phyloP scores from a whole-genome alignment of 2,888 invertebrate species.

The Pemphredon lugubris region DNA sequence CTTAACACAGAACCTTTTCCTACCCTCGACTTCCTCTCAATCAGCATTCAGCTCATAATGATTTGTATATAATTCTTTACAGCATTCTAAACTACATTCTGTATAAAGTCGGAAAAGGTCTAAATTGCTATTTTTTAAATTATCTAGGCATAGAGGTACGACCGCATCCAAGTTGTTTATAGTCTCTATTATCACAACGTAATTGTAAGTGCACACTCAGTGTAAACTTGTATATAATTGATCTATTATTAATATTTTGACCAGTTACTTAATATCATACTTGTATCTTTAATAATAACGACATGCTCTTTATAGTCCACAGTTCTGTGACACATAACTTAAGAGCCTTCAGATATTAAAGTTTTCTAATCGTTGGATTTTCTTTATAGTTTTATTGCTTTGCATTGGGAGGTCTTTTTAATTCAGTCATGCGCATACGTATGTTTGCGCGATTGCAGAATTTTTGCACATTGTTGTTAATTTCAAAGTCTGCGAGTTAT shows the following conservation, averaged over 20 bases:
- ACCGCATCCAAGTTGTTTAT: slow-evolving; percentile 55
- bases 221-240: slow-evolving; percentile 62
- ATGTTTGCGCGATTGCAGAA: background rate
- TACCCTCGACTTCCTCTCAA: slow-evolving; percentile 75
- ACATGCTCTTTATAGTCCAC: slow-evolving; percentile 47
- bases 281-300: slow-evolving; percentile 57
- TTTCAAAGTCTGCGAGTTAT: no score
- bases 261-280: slow-evolving; percentile 55
- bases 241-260: slow-evolving; percentile 48
- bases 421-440: slow-evolving; percentile 26
- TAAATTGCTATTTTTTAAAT: slow-evolving; percentile 66
- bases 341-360: slow-evolving; percentile 31
- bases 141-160: slow-evolving; percentile 53
- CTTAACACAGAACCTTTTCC: slow-evolving; percentile 73
- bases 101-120: slow-evolving; percentile 54
- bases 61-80: slow-evolving; percentile 55
- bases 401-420: slow-evolving; percentile 2
- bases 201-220: slow-evolving; percentile 58
- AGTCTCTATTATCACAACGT: slow-evolving; percentile 51
- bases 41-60: slow-evolving; percentile 74
- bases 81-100: slow-evolving; percentile 48
- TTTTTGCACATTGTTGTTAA: slow-evolving; percentile 3
- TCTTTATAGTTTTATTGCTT: slow-evolving; percentile 23
- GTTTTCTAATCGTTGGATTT: slow-evolving; percentile 18
- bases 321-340: slow-evolving; percentile 36